A percentile compares a stretch with the other conserved stretches of the same genome.
phyloP scores from a whole-genome alignment of 2,113 vertebrate genomes.

The Perognathus longimembris region DNA sequence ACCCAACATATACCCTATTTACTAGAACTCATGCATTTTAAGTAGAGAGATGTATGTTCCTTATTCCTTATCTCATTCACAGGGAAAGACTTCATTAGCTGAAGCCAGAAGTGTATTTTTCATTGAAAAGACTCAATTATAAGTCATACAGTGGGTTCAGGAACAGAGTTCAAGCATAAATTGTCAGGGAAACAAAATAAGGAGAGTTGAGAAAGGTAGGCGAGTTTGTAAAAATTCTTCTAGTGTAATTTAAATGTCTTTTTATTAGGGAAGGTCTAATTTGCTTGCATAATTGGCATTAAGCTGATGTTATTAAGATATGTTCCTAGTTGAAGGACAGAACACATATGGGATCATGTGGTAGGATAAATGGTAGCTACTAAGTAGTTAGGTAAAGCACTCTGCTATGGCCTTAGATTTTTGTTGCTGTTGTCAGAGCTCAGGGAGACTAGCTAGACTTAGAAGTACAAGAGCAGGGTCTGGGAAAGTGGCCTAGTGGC shows the following conservation, averaged over 20 bases:
- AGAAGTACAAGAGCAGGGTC: too few species aligned
- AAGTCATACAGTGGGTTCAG: slow-evolving; percentile 4
- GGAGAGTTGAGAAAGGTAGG: neutral
- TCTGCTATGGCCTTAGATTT: neutral
- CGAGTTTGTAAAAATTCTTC: neutral
- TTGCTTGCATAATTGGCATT: neutral
- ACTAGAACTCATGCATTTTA: slow-evolving; percentile 58
- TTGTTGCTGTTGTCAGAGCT: too few species aligned
- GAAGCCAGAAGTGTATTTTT: slow-evolving; percentile 21
- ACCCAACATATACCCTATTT: slow-evolving; percentile 3
- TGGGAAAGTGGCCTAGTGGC: too few species aligned
- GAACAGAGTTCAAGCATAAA: slow-evolving; percentile 2
- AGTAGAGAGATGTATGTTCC: slow-evolving; percentile 34
- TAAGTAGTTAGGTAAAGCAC: neutral
- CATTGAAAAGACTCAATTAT: slow-evolving; percentile 19
- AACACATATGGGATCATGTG: neutral
- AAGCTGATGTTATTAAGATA: neutral
- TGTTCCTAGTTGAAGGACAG: neutral
- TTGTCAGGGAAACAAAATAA: neutral
- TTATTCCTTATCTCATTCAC: slow-evolving; percentile 51
- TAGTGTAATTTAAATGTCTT: neutral
- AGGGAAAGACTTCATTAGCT: slow-evolving; percentile 36
- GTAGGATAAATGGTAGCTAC: neutral
- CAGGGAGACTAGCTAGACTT: too few species aligned
- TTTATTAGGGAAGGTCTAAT: neutral